A percentile compares a stretch with the other conserved stretches of the same genome.
These are phyloP conservation scores for Gallinago jamesoni DNA, from an alignment of 2,113 vertebrate genomes.

Conservation along the genomic window DNA sequence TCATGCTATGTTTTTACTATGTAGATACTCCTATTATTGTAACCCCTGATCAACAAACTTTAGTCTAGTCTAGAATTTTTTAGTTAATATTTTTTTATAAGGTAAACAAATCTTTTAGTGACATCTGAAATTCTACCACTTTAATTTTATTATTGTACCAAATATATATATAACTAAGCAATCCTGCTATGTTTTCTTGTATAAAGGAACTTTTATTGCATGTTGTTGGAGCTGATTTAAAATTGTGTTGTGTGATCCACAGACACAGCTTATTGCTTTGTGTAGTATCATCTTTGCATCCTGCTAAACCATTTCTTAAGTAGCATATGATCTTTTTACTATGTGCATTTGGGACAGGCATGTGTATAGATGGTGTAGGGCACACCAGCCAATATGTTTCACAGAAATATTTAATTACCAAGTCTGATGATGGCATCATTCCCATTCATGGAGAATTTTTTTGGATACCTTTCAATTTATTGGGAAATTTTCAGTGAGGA, in stretches of 20 bases:
- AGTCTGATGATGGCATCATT: neutral
- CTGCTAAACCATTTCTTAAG: neutral
- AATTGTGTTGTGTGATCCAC: neutral
- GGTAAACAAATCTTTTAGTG: neutral
- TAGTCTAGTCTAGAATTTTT: neutral
- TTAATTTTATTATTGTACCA: neutral
- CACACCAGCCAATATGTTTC: neutral
- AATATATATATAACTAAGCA: neutral
- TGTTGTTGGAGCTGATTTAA: neutral
- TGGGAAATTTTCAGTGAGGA: neutral
- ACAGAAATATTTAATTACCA: neutral
- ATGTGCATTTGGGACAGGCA: neutral
- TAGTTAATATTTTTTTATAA: neutral
- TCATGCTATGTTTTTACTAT: neutral
- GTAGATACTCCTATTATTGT: neutral
- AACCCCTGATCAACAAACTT: neutral
- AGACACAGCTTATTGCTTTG: neutral
- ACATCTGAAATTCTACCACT: neutral
- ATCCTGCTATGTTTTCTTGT: neutral
- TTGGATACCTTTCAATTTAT: neutral
- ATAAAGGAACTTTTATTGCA: neutral
- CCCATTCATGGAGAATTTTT: neutral
- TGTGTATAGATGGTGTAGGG: neutral
- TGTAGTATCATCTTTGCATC: neutral
- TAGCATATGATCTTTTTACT: neutral